A percentile compares a stretch with the other conserved stretches of the same genome.
Evolutionary conservation across 2,797 vertebrate genomes (phyloP).

Genomic region (Alosa sapidissima): DNA sequence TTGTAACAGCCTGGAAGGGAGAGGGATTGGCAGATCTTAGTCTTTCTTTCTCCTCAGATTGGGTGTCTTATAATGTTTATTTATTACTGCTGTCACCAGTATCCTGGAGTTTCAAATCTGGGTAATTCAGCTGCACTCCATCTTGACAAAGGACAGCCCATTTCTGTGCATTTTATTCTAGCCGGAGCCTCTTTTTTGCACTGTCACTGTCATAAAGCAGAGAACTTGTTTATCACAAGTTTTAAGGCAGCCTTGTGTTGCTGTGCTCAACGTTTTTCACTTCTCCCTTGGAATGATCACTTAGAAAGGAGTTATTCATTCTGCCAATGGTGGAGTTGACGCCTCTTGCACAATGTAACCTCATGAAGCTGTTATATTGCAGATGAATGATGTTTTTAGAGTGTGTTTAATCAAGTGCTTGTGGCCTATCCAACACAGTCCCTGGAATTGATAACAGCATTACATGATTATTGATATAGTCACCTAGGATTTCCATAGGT

Average conservation of each 20-base stretch:
- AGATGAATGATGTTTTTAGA: background rate
- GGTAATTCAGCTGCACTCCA: background rate
- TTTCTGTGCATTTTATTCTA: slow-evolving; percentile 10
- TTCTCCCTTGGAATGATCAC: background rate
- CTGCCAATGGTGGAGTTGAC: background rate
- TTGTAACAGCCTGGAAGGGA: background rate
- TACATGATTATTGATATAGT: background rate
- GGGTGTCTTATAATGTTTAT: slow-evolving; percentile 16
- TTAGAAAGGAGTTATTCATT: slow-evolving; percentile 11
- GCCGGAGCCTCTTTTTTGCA: background rate
- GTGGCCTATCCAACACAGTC: background rate
- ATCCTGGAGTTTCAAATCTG: background rate
- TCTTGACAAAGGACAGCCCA: background rate
- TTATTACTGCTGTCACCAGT: slow-evolving; percentile 8
- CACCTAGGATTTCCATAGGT: background rate
- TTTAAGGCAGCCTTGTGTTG: slow-evolving; percentile 12
- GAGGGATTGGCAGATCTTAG: background rate
- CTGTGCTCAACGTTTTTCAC: slow-evolving; percentile 16
- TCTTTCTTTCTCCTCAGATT: background rate
- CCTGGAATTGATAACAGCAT: background rate
- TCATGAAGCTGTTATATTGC: background rate
- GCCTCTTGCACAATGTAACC: background rate
- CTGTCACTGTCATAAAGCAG: slow-evolving; percentile 6
- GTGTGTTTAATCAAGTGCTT: background rate
- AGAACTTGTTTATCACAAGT: slow-evolving; percentile 17